phyloP scores from a whole-genome alignment of 2,797 vertebrate species.

The Enteromius viviparus region DNA sequence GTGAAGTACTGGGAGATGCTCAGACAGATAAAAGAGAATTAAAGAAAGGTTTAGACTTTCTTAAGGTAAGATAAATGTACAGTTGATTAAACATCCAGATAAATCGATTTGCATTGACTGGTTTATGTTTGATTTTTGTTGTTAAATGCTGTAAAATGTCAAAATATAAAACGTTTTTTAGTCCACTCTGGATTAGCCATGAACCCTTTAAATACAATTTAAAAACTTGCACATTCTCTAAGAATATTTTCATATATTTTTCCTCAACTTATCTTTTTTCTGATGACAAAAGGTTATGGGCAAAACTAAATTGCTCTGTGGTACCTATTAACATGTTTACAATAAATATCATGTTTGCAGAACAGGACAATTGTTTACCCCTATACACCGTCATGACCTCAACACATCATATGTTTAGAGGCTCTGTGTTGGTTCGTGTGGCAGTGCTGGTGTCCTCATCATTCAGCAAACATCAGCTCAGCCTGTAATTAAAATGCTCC shows the following conservation, averaged over 20 bases:
- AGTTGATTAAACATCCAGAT: not conserved
- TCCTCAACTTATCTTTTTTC: too few relatives aligned
- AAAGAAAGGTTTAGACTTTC: not conserved
- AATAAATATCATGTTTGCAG: slow-evolving; percentile 10
- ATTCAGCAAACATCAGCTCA: slow-evolving; percentile 33
- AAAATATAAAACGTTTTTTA: not conserved
- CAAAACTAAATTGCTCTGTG: not conserved
- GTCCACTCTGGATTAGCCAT: not conserved
- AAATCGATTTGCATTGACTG: not conserved
- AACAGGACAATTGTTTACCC: slow-evolving; percentile 15
- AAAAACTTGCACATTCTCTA: not conserved
- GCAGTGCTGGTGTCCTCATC: slow-evolving; percentile 30
- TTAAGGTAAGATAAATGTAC: not conserved
- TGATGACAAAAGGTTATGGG: not conserved
- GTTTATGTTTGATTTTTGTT: not conserved
- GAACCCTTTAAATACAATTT: not conserved
- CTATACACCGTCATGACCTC: not conserved
- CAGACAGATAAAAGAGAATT: not conserved
- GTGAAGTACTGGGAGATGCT: not conserved
- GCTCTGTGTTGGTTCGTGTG: not conserved
- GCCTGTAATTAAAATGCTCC: slow-evolving; percentile 62
- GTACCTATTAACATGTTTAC: not conserved
- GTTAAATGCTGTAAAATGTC: not conserved
- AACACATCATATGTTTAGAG: slow-evolving; percentile 9
- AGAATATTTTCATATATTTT: not conserved